Evolutionary conservation across 1,140 invertebrate species (phyloP), one percentile per base, ranked within the genome.

Genomic region (Drosophila yakuba): DNA sequence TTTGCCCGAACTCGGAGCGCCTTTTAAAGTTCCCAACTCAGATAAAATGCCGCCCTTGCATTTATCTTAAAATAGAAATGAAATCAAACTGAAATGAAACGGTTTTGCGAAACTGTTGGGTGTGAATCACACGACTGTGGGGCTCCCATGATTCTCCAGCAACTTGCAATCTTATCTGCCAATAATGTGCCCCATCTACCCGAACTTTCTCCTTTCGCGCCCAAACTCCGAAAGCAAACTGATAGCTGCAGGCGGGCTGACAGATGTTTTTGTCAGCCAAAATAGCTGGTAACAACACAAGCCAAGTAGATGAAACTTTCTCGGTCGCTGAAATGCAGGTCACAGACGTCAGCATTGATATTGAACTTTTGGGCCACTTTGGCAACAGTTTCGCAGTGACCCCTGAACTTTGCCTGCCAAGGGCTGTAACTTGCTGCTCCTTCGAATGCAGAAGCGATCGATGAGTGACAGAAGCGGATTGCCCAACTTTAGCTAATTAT

Each of bases 121-220:
- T 58, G 67, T 71, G 44, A 71, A 17, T 71, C 67, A 55, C 66
- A 28, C 7, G 7, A 25, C 32, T 8, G 14, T 6, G 32, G 7
- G 15, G 25, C 41, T 56, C 14, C 36, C n/a, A 23, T 15, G 48
- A 50, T 14, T 54, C 36, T 36, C n/a, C 14, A 6, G 23, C 20
- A 28, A 11, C 51, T 41, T 43, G 52, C 66, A 72, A 71, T 72
- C 68, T 72, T 72, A 72, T 72, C 68, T 28, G 20, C 41, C 44
- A 39, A 47, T 28, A 15, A 14, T 10, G 32, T 12, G 38, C 11
- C 17, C 43, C 23, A 5, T 17, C 4, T 32, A n/a, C 17, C 43
- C 10, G 12, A 12, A 39, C 38, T 14, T 8, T n/a, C 17, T 35
- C 10, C 12, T 55, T 28, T 36, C 6, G 25, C 11, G n/a, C 4